Conservation (phyloP, 2,888 invertebrate genomes). For the Mellilla xanthometata region DNA sequence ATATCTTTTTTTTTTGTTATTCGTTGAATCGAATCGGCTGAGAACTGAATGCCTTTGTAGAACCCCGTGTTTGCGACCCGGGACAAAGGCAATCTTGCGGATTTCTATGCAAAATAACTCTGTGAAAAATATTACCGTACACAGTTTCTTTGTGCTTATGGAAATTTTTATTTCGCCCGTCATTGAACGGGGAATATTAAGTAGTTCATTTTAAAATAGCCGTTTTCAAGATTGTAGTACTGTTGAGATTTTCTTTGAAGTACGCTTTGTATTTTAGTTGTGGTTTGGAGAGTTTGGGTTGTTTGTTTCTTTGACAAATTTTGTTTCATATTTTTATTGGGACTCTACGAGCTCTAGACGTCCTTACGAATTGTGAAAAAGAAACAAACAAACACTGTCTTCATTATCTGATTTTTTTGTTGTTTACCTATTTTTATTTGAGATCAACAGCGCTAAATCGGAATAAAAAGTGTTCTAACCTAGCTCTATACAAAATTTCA, state of each 20-base stretch:
- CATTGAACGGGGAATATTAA: slow-evolving; percentile 28
- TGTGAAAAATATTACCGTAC: slow-evolving; percentile 63
- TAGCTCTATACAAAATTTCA: no score
- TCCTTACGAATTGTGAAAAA: no score
- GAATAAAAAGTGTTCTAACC: no score
- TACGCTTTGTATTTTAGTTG: background rate
- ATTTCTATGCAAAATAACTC: slow-evolving; percentile 67
- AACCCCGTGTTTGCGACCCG: slow-evolving; percentile 63
- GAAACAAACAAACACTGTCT: no score
- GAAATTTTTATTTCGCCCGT: slow-evolving; percentile 52
- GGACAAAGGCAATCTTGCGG: slow-evolving; percentile 67
- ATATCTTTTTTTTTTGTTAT: slow-evolving; percentile 33
- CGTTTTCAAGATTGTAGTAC: slow-evolving; percentile 21
- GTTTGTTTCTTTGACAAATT: slow-evolving; percentile 1
- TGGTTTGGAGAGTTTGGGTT: background rate
- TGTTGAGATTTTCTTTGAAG: slow-evolving; percentile 15
- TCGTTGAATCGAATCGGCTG: slow-evolving; percentile 45
- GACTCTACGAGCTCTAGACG: no score
- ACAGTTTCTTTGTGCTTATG: slow-evolving; percentile 64
- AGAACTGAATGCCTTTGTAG: slow-evolving; percentile 57
- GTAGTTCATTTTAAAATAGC: slow-evolving; percentile 28
- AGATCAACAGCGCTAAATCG: no score
- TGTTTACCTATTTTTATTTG: no score
- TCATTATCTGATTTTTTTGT: no score
- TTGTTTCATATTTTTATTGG: background rate